phyloP scores from a whole-genome alignment of 2,888 invertebrate species.

The Invenusta paracnida region DNA sequence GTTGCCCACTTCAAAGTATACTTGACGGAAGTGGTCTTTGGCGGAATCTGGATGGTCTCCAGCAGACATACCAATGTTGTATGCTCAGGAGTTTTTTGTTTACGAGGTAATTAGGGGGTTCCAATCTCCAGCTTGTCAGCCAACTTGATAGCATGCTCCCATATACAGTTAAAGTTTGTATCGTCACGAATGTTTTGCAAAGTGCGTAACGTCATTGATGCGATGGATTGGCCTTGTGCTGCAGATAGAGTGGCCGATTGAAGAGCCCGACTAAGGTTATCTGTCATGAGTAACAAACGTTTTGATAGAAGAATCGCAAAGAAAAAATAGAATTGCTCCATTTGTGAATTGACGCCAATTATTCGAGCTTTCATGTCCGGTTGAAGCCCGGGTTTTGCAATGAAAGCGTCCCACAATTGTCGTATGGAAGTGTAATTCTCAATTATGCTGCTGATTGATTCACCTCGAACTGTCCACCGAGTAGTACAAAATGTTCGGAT shows the following conservation, averaged over 20 bases:
- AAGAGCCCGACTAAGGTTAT: not conserved
- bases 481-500: constrained; percentile 5
- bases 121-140: constrained; percentile 16
- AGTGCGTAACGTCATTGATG: constrained; percentile 19
- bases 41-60: not conserved
- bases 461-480: not conserved
- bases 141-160: constrained; percentile 2
- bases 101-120: not conserved
- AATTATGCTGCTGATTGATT: constrained; percentile 1
- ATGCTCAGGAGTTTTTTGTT: not conserved
- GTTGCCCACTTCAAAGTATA: not conserved
- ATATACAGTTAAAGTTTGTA: constrained; percentile 16
- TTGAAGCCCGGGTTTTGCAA: constrained; percentile 1
- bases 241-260: not conserved
- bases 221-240: constrained; percentile 5
- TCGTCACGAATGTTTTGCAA: constrained; percentile 7
- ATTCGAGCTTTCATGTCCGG: not conserved
- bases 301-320: constrained; percentile 19
- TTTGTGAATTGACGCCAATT: constrained; percentile 18
- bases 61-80: constrained; percentile 1
- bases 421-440: constrained; percentile 9
- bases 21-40: constrained; percentile 15
- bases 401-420: not conserved
- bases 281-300: not conserved
- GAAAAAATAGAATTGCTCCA: constrained; percentile 7